A percentile compares a stretch with the other conserved stretches of the same genome.
phyloP scores from a whole-genome alignment of 2,113 vertebrate genomes.

The Polyodon spathula region DNA sequence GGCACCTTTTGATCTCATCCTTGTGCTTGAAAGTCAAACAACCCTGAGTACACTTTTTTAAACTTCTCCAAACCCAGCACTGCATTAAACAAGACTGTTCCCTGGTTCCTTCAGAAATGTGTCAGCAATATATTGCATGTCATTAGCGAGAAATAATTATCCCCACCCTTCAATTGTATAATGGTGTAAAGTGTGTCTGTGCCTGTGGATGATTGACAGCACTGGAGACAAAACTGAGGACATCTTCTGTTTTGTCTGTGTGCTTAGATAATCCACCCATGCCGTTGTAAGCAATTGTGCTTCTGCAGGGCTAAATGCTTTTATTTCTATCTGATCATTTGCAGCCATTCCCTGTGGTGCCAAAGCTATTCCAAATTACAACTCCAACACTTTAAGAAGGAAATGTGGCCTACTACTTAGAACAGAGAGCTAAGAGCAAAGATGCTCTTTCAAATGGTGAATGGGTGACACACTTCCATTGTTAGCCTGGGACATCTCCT shows the following conservation, averaged over 20 bases:
- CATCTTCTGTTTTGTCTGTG: background rate
- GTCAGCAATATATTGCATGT: too few relatives aligned
- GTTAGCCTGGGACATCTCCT: background rate
- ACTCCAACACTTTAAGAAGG: background rate
- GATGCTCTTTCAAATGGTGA: background rate
- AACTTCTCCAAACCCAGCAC: too few relatives aligned
- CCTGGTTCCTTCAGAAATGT: too few relatives aligned
- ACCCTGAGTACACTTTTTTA: too few relatives aligned
- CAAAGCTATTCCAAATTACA: background rate
- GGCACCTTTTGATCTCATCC: too few relatives aligned
- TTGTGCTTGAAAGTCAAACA: too few relatives aligned
- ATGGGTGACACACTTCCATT: background rate
- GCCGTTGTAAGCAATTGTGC: background rate
- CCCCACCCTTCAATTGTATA: background rate
- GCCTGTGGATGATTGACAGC: background rate
- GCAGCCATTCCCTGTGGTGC: background rate
- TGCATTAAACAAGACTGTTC: too few relatives aligned
- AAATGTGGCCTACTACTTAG: background rate
- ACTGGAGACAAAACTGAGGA: background rate
- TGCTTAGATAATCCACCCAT: background rate
- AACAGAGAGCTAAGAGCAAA: background rate
- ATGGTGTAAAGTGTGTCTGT: too few relatives aligned
- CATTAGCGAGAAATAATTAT: too few relatives aligned
- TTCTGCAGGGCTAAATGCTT: constrained; percentile 1
- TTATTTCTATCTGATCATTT: background rate